Evolutionary conservation across 2,113 vertebrate species (phyloP).

Genomic region (Salvelinus sp.): DNA sequence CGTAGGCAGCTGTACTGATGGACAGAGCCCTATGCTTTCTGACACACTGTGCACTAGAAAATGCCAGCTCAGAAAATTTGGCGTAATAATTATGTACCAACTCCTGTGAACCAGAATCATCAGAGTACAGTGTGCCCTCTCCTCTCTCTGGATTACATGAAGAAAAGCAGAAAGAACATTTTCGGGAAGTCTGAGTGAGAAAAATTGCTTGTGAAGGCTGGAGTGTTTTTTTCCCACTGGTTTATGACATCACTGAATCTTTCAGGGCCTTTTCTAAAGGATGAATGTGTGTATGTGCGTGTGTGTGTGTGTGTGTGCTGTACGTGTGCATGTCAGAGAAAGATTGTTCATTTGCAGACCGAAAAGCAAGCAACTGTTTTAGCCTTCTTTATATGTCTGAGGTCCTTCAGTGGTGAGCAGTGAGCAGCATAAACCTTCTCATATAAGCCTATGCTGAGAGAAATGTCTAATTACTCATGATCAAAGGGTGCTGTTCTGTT

Average conservation of each 20-base stretch:
- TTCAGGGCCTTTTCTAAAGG: too few relatives aligned
- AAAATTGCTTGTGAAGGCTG: not conserved
- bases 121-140: not conserved
- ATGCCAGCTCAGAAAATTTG: constrained; percentile 28
- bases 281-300: not conserved
- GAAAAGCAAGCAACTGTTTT: constrained; percentile 45
- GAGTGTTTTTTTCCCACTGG: not conserved
- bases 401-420: constrained; percentile 52
- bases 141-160: not conserved
- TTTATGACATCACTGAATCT: not conserved
- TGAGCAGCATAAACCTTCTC: constrained; percentile 64
- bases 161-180: not conserved
- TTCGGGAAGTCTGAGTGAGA: not conserved
- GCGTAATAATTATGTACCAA: constrained; percentile 1
- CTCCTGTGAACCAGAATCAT: constrained; percentile 2
- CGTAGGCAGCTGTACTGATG: constrained; percentile 22
- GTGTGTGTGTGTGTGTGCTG: not conserved
- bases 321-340: constrained; percentile 24
- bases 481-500: constrained; percentile 69
- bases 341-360: constrained; percentile 55
- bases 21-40: constrained; percentile 9
- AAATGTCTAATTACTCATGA: constrained; percentile 64
- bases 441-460: constrained; percentile 51
- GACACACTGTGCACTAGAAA: constrained; percentile 18
- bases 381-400: constrained; percentile 61